Conservation (phyloP, 2,888 invertebrate genomes). For the Hedychridium roseum region DNA sequence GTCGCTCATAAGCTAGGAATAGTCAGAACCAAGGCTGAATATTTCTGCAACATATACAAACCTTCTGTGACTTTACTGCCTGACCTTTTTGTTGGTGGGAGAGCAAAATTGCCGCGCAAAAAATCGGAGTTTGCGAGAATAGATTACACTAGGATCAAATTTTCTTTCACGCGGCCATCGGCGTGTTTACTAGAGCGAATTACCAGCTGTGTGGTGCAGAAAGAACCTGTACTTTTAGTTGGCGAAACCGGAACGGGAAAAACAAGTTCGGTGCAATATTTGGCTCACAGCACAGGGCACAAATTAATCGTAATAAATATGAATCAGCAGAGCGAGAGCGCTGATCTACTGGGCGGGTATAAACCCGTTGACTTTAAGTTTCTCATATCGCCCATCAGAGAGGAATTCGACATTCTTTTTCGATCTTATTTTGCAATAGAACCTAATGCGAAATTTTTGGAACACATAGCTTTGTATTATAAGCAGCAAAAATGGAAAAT, state of each 20-base stretch:
- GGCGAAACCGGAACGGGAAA: conserved; percentile 99
- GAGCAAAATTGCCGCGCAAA: conserved; percentile 64
- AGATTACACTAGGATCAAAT: conserved; percentile 66
- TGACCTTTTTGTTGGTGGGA: conserved; percentile 74
- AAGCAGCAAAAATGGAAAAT: conserved; percentile 77
- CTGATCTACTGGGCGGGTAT: conserved; percentile 95
- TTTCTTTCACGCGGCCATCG: conserved; percentile 85
- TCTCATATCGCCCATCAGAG: conserved; percentile 81
- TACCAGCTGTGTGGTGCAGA: conserved; percentile 80
- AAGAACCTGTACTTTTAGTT: conserved; percentile 92
- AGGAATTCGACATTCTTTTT: conserved; percentile 86
- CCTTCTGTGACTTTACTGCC: conserved; percentile 74
- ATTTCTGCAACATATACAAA: conserved; percentile 80
- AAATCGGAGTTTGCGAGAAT: conserved; percentile 47
- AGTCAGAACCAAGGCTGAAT: conserved; percentile 81
- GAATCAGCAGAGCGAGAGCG: conserved; percentile 98
- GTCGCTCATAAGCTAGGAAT: conserved; percentile 86
- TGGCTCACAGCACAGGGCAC: conserved; percentile 84
- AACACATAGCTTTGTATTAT: conserved; percentile 80
- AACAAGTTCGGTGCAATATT: conserved; percentile 92
- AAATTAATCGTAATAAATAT: conserved; percentile 94
- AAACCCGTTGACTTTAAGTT: conserved; percentile 93
- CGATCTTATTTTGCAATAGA: conserved; percentile 77
- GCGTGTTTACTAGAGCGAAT: conserved; percentile 87
- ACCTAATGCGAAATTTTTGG: conserved; percentile 84